Evolutionary conservation across 2,888 invertebrate species (phyloP), one percentile per base, ranked within the genome.

Genomic region (Acanthopleura granulata): DNA sequence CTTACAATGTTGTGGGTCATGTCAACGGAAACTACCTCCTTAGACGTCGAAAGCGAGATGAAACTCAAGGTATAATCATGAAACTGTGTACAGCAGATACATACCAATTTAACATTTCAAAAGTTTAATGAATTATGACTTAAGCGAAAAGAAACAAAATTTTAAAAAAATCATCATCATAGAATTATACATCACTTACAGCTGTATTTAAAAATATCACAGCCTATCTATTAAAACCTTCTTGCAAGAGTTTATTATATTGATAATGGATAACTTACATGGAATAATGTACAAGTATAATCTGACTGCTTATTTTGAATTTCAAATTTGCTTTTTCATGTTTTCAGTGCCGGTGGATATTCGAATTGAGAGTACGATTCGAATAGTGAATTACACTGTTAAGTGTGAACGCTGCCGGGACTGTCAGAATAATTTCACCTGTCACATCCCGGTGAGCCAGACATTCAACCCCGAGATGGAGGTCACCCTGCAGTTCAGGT

Each of bases 401-500:
- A 77, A 69, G 29, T 72, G 75, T 27, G 77, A 69, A 0, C 81
- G 75, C 70, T 82, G 82, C 49, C 62, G 72, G 14, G 73, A 30
- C 14, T 77, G 77, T 50, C 66, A 69, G 15, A 70, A 72, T 40
- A 82, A 78, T 74, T 78, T 78, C 51, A 70, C 78, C 12, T 82
- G 78, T 76, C 72, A 69, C 40, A 74, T 81, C 15, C 74, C 29
- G 4, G 74, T 82, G 70, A 79, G 79, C 69, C 76, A 77, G 6
- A 79, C 76, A 74, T 83, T 82, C 72, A 79, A 79, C 14, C 80
- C 75, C 11, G 74, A 78, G 0, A 75, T 76, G 3, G 57, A 18
- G 18, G 77, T 83, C 50, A 81, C 81, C 1, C 62, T 83, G 15
- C 75, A 80, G 49, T 78, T 83, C 75, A 75, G 72, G 83, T 83